phyloP scores from a whole-genome alignment of 2,113 vertebrate species.

The Hemiscyllium ocellatum region DNA sequence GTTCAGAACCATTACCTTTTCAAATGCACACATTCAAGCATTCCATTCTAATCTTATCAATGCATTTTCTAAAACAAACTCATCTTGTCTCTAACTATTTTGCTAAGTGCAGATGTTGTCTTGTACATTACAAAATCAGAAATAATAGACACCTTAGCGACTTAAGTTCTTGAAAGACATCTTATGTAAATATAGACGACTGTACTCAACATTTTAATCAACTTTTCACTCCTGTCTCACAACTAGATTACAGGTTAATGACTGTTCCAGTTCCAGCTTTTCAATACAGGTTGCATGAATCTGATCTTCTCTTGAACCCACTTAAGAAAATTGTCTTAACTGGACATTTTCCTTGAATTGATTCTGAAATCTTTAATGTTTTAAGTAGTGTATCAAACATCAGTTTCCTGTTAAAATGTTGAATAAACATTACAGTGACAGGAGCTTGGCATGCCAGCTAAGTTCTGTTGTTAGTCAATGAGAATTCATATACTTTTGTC shows the following conservation, averaged over 20 bases:
- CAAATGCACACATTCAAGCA: background rate
- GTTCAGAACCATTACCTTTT: background rate
- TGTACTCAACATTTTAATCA: background rate
- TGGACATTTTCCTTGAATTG: background rate
- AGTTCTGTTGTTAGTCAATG: background rate
- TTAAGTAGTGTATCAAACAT: background rate
- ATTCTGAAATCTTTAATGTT: background rate
- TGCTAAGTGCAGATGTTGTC: background rate
- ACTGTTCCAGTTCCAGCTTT: background rate
- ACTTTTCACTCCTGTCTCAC: background rate
- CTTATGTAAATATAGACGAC: background rate
- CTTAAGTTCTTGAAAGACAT: background rate
- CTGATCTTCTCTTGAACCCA: background rate
- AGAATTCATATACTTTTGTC: background rate
- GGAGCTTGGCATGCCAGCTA: background rate
- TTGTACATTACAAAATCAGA: background rate
- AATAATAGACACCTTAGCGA: background rate
- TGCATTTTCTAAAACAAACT: background rate
- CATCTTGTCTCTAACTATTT: background rate
- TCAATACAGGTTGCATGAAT: background rate
- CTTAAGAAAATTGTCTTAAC: background rate
- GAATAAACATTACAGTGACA: background rate
- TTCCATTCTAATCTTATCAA: background rate
- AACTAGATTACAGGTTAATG: background rate
- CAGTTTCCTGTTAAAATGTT: constrained; percentile 1